These are phyloP conservation scores for Spodoptera picta DNA, from an alignment of 2,888 invertebrate genomes.

Conservation along the genomic window DNA sequence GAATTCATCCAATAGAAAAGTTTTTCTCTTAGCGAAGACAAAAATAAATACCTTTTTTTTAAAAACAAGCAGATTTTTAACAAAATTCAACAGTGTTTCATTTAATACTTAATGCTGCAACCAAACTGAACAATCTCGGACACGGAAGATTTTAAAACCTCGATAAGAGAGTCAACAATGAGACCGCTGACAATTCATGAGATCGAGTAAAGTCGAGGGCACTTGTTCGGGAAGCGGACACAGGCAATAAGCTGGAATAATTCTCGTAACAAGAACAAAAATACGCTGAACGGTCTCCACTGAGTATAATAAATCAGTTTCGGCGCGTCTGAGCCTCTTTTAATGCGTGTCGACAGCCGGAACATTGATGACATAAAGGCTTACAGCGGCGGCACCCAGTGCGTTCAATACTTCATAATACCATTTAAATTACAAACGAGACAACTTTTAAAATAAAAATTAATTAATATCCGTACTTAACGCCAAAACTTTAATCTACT, in stretches of 20 bases:
- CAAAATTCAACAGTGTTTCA: too few species aligned
- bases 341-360: conserved; percentile 47
- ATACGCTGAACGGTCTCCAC: conserved; percentile 23
- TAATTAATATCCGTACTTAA: conserved; percentile 36
- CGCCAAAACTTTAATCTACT: conserved; percentile 38
- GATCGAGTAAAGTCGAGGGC: conserved; percentile 5
- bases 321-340: conserved; percentile 43
- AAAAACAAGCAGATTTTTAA: too few species aligned
- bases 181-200: conserved; percentile 13
- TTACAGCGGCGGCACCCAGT: conserved; percentile 38
- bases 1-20: too few species aligned
- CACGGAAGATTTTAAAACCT: conserved; percentile 8
- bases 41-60: too few species aligned
- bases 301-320: conserved; percentile 54
- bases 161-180: conserved; percentile 19
- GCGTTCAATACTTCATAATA: conserved; percentile 47
- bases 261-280: conserved; percentile 31
- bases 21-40: too few species aligned
- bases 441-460: conserved; percentile 34
- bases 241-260: conserved; percentile 37
- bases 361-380: conserved; percentile 42
- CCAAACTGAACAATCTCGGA: conserved; percentile 2
- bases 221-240: conserved; percentile 10
- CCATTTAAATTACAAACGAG: conserved; percentile 46
- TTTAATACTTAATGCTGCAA: background rate